Evolutionary conservation across 2,113 vertebrate species (phyloP).

Genomic region (Colossoma macropomum): DNA sequence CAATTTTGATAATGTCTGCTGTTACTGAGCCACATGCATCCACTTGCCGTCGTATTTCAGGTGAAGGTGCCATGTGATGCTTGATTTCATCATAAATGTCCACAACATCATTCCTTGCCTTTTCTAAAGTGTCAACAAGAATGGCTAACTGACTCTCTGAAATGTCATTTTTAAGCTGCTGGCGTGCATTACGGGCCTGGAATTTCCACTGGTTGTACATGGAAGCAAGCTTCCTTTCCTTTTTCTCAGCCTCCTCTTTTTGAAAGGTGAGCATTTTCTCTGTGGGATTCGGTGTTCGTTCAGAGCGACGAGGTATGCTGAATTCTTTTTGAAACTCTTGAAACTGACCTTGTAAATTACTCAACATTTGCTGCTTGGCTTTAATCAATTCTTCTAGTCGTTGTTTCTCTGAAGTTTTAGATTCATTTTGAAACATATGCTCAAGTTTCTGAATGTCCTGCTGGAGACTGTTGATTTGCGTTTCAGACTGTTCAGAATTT

Average conservation of each 20-base stretch:
- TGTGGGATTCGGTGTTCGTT: neutral
- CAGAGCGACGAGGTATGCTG: neutral
- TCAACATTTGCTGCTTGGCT: neutral
- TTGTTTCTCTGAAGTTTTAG: neutral
- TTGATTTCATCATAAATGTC: neutral
- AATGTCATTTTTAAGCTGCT: neutral
- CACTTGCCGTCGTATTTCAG: neutral
- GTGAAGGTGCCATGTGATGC: neutral
- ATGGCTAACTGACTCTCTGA: neutral
- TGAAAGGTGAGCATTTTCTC: neutral
- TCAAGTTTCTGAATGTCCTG: too few species aligned
- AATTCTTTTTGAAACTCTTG: neutral
- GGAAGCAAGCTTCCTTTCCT: neutral
- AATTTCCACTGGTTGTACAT: constrained; percentile 17
- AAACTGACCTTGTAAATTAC: constrained; percentile 1
- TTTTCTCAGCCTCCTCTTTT: neutral
- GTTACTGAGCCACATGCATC: constrained; percentile 12
- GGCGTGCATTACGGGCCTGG: neutral
- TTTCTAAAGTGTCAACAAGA: neutral
- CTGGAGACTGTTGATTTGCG: neutral
- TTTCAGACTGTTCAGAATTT: too few species aligned
- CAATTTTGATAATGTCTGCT: constrained; percentile 10
- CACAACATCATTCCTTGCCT: neutral
- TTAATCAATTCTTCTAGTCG: too few species aligned
- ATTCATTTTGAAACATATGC: neutral